Conservation (phyloP, 1,140 invertebrate species). For the Thrips palmi region DNA sequence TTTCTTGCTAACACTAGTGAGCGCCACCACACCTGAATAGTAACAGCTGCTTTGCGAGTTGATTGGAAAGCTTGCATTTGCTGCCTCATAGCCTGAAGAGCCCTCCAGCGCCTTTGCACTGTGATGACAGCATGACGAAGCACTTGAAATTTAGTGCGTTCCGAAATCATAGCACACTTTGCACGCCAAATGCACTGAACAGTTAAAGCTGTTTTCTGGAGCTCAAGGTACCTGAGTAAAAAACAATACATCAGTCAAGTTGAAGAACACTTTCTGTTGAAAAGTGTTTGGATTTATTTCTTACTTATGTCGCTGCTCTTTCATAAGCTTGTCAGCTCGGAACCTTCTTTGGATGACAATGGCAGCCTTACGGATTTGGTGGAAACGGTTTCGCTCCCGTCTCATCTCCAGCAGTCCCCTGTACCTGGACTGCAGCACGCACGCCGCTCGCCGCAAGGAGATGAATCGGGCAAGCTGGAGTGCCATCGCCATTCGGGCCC, state of each 20-base stretch:
- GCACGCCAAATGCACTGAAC: slow-evolving; percentile 35
- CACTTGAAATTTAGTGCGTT: slow-evolving; percentile 16
- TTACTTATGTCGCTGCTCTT: slow-evolving; percentile 16
- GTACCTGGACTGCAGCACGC: no score
- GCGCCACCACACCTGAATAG: no score
- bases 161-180: slow-evolving; percentile 23
- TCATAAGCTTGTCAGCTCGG: slow-evolving; percentile 16
- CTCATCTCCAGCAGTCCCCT: slow-evolving; percentile 18
- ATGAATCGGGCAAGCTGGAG: background rate
- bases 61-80: no score
- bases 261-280: slow-evolving; percentile 1
- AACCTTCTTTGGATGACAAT: slow-evolving; percentile 33
- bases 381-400: slow-evolving; percentile 16
- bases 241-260: no score
- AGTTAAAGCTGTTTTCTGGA: slow-evolving; percentile 6
- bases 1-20: no score
- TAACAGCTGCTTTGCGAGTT: no score
- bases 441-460: no score
- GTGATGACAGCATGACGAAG: no score
- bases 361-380: slow-evolving; percentile 24
- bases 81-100: no score
- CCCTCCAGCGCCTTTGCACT: no score
- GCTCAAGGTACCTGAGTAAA: no score
- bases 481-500: slow-evolving; percentile 19
- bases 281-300: slow-evolving; percentile 16